Evolutionary conservation across 2,888 invertebrate genomes (phyloP).

Genomic region (Mythimna ferrago): DNA sequence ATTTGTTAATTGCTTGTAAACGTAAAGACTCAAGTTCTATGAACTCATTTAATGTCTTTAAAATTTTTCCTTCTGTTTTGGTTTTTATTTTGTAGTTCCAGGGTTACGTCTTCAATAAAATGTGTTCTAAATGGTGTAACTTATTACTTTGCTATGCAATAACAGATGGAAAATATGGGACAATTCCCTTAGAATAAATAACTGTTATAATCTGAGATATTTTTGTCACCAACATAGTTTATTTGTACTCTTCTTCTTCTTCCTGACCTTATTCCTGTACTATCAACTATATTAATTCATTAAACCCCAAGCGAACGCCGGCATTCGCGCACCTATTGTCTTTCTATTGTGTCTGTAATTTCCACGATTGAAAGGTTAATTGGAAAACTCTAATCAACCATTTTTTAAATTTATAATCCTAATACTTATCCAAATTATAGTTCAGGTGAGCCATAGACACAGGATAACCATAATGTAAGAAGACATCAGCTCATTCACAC

Average conservation of each 20-base stretch:
- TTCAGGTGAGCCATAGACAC: background rate
- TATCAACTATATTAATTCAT: no score
- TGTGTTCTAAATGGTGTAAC: background rate
- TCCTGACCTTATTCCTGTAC: no score
- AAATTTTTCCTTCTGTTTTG: background rate
- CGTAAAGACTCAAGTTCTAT: background rate
- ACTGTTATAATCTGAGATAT: no score
- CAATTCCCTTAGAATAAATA: slow-evolving; percentile 17
- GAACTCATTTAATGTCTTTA: background rate
- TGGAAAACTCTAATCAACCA: background rate
- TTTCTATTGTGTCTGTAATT: no score
- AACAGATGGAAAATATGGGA: background rate
- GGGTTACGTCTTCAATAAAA: background rate
- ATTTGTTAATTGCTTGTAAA: slow-evolving; percentile 1
- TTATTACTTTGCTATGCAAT: background rate
- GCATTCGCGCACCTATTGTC: no score
- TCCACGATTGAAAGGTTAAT: no score
- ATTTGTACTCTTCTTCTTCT: no score
- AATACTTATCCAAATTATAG: background rate
- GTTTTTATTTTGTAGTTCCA: background rate
- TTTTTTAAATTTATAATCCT: no score
- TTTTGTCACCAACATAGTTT: no score
- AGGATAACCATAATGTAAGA: background rate
- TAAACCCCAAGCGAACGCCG: no score
- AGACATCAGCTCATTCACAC: background rate